phyloP scores from a whole-genome alignment of 2,113 vertebrate species.

The Semnornis frantzii region DNA sequence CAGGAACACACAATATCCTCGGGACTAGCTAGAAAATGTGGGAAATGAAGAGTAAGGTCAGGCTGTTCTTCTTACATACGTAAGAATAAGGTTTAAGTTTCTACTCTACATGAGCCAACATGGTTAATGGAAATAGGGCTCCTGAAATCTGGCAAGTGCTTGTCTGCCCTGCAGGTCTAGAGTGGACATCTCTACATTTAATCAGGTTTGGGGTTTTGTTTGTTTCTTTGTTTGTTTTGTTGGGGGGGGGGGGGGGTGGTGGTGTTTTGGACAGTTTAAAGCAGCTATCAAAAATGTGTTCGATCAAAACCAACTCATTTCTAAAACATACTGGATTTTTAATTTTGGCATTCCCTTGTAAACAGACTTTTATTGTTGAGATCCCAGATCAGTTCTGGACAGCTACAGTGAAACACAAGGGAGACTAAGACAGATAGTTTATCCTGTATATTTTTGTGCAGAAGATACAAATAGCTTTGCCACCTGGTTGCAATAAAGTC shows the following conservation, averaged over 20 bases:
- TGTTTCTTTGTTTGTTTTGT: background rate
- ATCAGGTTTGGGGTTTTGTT: background rate
- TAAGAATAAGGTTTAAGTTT: background rate
- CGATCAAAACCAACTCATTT: background rate
- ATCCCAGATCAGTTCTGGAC: background rate
- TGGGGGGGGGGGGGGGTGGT: too few species aligned
- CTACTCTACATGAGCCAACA: fast-evolving
- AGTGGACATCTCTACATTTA: background rate
- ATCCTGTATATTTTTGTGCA: background rate
- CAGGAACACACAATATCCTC: background rate
- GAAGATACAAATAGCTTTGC: background rate
- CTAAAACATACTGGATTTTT: background rate
- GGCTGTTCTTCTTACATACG: background rate
- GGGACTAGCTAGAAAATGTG: background rate
- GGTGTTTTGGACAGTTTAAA: background rate
- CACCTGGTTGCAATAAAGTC: background rate
- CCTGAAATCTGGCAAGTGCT: background rate
- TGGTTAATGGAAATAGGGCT: background rate
- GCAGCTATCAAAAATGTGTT: background rate
- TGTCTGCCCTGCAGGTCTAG: background rate
- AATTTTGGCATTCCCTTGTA: background rate
- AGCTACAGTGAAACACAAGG: background rate
- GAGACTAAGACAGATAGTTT: background rate
- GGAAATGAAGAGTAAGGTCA: background rate
- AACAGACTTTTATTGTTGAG: background rate